Conservation (phyloP, 2,797 vertebrate genomes). For the Chaetodon trifasciatus region DNA sequence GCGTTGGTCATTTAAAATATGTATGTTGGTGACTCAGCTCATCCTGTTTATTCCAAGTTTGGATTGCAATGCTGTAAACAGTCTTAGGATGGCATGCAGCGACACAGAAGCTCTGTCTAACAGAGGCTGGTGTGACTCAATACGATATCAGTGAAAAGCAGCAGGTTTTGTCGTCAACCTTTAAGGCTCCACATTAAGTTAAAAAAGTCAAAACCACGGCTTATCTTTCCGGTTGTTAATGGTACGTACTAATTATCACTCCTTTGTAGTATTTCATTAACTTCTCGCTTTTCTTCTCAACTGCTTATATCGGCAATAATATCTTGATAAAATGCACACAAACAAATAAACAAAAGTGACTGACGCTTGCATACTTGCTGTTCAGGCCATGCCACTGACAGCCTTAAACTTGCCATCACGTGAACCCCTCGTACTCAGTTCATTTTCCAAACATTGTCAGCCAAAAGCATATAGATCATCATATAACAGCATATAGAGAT, state of each 20-base stretch:
- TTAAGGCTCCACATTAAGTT: not conserved
- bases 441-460: not conserved
- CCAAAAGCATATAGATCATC: too few species aligned
- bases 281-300: not conserved
- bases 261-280: not conserved
- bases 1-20: conserved; percentile 33
- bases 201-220: not conserved
- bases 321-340: conserved; percentile 2
- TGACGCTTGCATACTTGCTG: too few species aligned
- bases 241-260: not conserved
- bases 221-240: not conserved
- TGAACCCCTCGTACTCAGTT: too few species aligned
- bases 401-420: too few species aligned
- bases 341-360: not conserved
- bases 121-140: conserved; percentile 23
- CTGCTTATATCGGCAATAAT: not conserved
- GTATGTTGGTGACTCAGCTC: conserved; percentile 12
- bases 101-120: conserved; percentile 20
- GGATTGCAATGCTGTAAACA: conserved; percentile 50
- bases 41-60: conserved; percentile 12
- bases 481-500: not conserved
- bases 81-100: conserved; percentile 45
- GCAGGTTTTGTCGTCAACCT: conserved; percentile 19
- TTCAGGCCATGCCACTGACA: not conserved
- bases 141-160: conserved; percentile 8